phyloP scores from a whole-genome alignment of 1,140 invertebrate species.

The Papilio aristodemus region DNA sequence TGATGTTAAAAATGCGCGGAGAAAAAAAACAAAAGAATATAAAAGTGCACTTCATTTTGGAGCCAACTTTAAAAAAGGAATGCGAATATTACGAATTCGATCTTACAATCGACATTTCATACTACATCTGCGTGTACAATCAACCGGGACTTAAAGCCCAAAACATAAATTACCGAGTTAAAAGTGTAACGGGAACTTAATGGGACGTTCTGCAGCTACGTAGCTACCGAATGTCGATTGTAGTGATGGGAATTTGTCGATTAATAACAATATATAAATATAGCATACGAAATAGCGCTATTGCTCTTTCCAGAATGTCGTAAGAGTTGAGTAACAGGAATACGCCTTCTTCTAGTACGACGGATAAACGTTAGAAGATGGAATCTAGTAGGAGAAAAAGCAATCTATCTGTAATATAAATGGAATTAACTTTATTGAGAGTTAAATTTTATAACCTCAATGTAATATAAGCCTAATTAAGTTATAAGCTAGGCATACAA shows the following conservation, averaged over 20 bases:
- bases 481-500: too few species aligned
- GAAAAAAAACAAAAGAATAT: neutral
- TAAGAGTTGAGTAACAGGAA: too few species aligned
- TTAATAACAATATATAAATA: neutral
- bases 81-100: neutral
- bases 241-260: slow-evolving; percentile 22
- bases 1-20: neutral
- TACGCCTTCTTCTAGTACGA: too few species aligned
- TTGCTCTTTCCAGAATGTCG: too few species aligned
- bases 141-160: slow-evolving; percentile 43
- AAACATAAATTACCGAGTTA: slow-evolving; percentile 50
- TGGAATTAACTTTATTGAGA: too few species aligned
- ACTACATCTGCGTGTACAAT: slow-evolving; percentile 27
- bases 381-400: too few species aligned
- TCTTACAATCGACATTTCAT: slow-evolving; percentile 31
- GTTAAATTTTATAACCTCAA: too few species aligned
- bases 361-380: too few species aligned
- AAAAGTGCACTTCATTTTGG: slow-evolving; percentile 1
- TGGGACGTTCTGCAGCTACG: slow-evolving; percentile 41
- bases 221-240: slow-evolving; percentile 3
- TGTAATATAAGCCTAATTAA: too few species aligned
- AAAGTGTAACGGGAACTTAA: slow-evolving; percentile 47
- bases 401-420: too few species aligned
- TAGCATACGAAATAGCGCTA: too few species aligned
- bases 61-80: slow-evolving; percentile 6